Evolutionary conservation across 2,888 invertebrate species (phyloP).

Genomic region (Stenodera caucasica): DNA sequence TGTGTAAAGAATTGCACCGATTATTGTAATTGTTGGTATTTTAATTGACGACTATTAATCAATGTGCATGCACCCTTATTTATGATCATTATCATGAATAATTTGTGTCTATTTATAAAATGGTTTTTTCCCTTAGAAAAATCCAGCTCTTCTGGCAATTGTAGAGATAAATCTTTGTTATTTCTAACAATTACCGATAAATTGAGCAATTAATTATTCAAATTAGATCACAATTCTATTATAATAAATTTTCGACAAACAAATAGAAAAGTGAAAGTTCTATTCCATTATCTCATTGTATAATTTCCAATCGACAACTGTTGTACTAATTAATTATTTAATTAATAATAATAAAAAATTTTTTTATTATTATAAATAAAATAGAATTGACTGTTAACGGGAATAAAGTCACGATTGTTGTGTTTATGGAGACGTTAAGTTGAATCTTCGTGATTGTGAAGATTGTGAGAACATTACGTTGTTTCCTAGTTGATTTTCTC

Average conservation of each 20-base stretch:
- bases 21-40: neutral
- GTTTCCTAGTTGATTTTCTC: constrained; percentile 4
- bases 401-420: constrained; percentile 1
- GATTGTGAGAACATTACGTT: neutral
- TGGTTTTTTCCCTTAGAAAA: too few species aligned
- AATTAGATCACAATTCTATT: too few species aligned
- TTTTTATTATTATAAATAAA: neutral
- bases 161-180: too few species aligned
- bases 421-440: constrained; percentile 7
- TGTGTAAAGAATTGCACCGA: too few species aligned
- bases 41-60: constrained; percentile 2
- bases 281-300: too few species aligned
- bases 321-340: neutral
- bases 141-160: neutral
- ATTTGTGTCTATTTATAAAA: constrained; percentile 6
- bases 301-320: too few species aligned
- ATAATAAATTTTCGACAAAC: too few species aligned
- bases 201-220: neutral
- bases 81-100: neutral
- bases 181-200: neutral
- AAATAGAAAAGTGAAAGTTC: constrained; percentile 5
- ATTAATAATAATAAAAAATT: neutral
- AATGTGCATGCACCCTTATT: neutral
- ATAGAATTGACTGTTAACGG: neutral
- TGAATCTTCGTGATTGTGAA: constrained; percentile 4